Evolutionary conservation across 2,888 invertebrate species (phyloP).

Genomic region (Sisyra nigra): DNA sequence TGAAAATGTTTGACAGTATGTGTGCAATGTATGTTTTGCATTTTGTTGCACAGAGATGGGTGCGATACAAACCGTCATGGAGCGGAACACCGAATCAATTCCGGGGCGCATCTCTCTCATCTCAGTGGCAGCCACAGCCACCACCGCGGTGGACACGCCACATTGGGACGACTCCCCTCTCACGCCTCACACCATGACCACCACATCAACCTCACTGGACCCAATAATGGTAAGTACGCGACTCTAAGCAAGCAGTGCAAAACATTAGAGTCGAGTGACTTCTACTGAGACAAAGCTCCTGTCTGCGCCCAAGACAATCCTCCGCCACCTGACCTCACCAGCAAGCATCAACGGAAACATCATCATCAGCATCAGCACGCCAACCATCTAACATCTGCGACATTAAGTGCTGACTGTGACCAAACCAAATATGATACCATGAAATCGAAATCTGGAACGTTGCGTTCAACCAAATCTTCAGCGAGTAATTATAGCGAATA

Average conservation of each 20-base stretch:
- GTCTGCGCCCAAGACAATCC: constrained; percentile 29
- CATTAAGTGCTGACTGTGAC: background rate
- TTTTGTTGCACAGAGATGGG: constrained; percentile 26
- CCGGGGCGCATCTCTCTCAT: constrained; percentile 35
- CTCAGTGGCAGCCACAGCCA: constrained; percentile 38
- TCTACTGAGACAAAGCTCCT: constrained; percentile 75
- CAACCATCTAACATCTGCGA: too few species aligned
- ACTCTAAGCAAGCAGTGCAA: constrained; percentile 93
- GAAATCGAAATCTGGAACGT: constrained; percentile 6
- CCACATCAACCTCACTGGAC: constrained; percentile 31
- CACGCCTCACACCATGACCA: constrained; percentile 43
- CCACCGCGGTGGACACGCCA: constrained; percentile 31
- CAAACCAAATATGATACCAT: constrained; percentile 2
- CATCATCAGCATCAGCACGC: constrained; percentile 17
- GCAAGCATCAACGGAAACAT: constrained; percentile 29
- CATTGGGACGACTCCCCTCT: constrained; percentile 47
- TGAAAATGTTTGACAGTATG: constrained; percentile 4
- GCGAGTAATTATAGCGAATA: background rate
- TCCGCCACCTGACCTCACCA: constrained; percentile 30
- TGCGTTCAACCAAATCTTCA: constrained; percentile 3
- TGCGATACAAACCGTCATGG: constrained; percentile 24
- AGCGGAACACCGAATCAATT: constrained; percentile 2
- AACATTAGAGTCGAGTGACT: constrained; percentile 83
- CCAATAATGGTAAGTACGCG: constrained; percentile 79
- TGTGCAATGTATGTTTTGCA: constrained; percentile 11